Percentiles rank a stretch among this genome's conserved stretches.
Evolutionary conservation across 2,797 vertebrate genomes (phyloP).

Genomic region (Cyclura pinguis): DNA sequence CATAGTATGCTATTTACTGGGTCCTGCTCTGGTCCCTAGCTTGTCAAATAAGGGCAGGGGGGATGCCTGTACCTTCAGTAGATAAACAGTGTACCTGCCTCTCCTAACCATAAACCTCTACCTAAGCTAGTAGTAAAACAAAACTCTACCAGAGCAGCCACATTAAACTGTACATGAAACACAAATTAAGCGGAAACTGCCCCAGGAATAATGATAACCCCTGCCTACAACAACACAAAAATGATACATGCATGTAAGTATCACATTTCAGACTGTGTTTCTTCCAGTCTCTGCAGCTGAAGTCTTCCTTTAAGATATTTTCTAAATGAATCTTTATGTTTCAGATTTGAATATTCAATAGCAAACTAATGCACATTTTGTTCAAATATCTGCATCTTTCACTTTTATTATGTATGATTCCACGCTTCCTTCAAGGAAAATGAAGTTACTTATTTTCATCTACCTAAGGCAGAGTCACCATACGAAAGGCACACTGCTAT

Average conservation of each 20-base stretch:
- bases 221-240: not conserved
- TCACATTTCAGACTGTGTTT: not conserved
- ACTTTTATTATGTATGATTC: not conserved
- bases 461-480: not conserved
- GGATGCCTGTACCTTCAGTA: not conserved
- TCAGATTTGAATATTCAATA: not conserved
- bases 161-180: not conserved
- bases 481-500: not conserved
- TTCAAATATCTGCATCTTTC: not conserved
- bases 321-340: not conserved
- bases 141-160: not conserved
- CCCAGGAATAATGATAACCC: not conserved
- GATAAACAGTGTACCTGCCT: not conserved
- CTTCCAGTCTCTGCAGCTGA: not conserved
- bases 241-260: not conserved
- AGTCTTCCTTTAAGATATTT: not conserved
- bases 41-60: too few relatives aligned
- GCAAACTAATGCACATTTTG: not conserved
- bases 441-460: not conserved
- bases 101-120: not conserved
- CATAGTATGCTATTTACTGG: too few relatives aligned
- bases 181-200: not conserved
- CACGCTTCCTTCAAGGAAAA: not conserved
- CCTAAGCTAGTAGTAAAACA: not conserved
- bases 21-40: too few relatives aligned